Conservation (phyloP, 1,140 invertebrate genomes). For the Aleiodes sp. region DNA sequence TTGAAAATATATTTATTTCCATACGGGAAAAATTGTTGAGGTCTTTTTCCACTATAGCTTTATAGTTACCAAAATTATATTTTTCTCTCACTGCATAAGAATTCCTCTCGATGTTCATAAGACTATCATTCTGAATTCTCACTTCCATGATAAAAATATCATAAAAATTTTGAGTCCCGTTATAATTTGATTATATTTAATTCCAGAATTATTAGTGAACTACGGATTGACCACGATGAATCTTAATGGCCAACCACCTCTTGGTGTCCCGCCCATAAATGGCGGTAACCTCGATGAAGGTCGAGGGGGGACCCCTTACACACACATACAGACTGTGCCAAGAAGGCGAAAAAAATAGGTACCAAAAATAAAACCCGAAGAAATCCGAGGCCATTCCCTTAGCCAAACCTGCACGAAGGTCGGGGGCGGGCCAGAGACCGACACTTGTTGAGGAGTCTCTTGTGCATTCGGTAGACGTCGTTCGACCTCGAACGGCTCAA, state of each 20-base stretch:
- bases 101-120: too few relatives aligned
- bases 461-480: constrained; percentile 29
- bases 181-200: too few relatives aligned
- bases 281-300: constrained; percentile 37
- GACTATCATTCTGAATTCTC: too few relatives aligned
- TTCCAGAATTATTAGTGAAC: background rate
- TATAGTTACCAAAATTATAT: too few relatives aligned
- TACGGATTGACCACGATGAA: background rate
- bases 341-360: constrained; percentile 9
- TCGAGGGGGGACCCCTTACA: constrained; percentile 18
- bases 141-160: background rate
- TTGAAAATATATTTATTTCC: too few relatives aligned
- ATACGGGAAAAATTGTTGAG: too few relatives aligned
- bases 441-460: constrained; percentile 2
- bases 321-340: constrained; percentile 22
- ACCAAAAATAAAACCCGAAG: constrained; percentile 36
- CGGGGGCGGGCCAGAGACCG: constrained; percentile 36
- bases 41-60: too few relatives aligned
- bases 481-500: constrained; percentile 32
- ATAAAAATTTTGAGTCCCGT: background rate
- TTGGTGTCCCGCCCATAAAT: constrained; percentile 32
- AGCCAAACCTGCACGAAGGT: constrained; percentile 40
- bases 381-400: constrained; percentile 35
- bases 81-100: too few relatives aligned
- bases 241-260: background rate